A percentile compares a stretch with the other conserved stretches of the same genome.
Conservation (phyloP, 2,888 invertebrate genomes). For the Napeogenes sylphis region DNA sequence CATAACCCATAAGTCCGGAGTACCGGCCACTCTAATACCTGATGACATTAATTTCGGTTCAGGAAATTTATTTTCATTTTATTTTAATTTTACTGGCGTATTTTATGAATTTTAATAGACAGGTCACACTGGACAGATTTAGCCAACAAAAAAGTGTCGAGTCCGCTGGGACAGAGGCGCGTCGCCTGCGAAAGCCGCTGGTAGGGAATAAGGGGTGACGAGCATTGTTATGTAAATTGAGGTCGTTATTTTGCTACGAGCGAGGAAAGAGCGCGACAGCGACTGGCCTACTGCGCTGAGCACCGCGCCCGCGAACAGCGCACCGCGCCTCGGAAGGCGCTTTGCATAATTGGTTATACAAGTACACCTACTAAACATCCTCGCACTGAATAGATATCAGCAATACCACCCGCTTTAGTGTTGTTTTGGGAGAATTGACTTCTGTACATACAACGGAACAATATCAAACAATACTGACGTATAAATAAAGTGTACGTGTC, state of each 20-base stretch:
- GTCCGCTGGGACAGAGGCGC: slow-evolving; percentile 64
- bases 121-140: slow-evolving; percentile 52
- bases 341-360: slow-evolving; percentile 77
- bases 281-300: slow-evolving; percentile 53
- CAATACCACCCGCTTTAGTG: slow-evolving; percentile 7
- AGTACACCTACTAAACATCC: slow-evolving; percentile 49
- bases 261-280: slow-evolving; percentile 74
- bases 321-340: slow-evolving; percentile 68
- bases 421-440: not conserved
- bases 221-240: slow-evolving; percentile 78
- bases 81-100: slow-evolving; percentile 34
- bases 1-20: slow-evolving; percentile 33
- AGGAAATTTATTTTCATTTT: slow-evolving; percentile 33
- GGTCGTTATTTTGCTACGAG: slow-evolving; percentile 77
- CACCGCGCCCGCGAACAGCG: slow-evolving; percentile 55
- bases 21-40: slow-evolving; percentile 17
- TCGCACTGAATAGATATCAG: slow-evolving; percentile 43
- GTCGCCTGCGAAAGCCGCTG: slow-evolving; percentile 70
- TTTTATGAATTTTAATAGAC: slow-evolving; percentile 41
- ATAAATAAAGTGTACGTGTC: too few species aligned
- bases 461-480: too few species aligned
- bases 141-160: slow-evolving; percentile 56
- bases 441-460: too few species aligned
- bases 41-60: slow-evolving; percentile 25
- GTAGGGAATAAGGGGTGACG: slow-evolving; percentile 74